Conservation (phyloP, 2,113 vertebrate genomes). For the Acanthisitta chloris region DNA sequence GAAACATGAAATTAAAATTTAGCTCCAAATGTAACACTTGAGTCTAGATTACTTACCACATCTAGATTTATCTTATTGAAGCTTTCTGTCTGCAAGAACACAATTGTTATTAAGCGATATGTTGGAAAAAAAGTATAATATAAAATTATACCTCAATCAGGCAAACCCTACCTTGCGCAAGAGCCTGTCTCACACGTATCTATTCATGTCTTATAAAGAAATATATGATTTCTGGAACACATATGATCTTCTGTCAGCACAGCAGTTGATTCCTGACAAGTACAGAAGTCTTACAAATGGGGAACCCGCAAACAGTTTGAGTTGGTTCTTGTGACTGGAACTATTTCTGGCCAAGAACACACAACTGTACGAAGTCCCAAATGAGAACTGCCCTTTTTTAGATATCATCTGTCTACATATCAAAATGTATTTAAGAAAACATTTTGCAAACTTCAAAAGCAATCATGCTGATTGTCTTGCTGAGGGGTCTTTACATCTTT, state of each 20-base stretch:
- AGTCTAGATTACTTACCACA: neutral
- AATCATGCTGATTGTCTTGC: neutral
- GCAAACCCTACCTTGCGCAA: neutral
- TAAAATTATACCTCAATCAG: neutral
- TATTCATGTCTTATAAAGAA: neutral
- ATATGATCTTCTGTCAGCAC: neutral
- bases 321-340: neutral
- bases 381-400: neutral
- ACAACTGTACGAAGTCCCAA: neutral
- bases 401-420: neutral
- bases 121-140: neutral
- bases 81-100: neutral
- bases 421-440: neutral
- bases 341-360: neutral
- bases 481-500: neutral
- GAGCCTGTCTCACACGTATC: neutral
- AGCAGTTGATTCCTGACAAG: neutral
- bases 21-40: neutral
- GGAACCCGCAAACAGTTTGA: neutral
- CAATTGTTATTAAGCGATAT: neutral
- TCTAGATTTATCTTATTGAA: neutral
- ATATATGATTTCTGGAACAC: neutral
- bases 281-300: neutral
- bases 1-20: neutral
- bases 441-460: neutral